Base-by-base conservation (phyloP, 2,113 vertebrate species). In the Tyrannus savana region DNA sequence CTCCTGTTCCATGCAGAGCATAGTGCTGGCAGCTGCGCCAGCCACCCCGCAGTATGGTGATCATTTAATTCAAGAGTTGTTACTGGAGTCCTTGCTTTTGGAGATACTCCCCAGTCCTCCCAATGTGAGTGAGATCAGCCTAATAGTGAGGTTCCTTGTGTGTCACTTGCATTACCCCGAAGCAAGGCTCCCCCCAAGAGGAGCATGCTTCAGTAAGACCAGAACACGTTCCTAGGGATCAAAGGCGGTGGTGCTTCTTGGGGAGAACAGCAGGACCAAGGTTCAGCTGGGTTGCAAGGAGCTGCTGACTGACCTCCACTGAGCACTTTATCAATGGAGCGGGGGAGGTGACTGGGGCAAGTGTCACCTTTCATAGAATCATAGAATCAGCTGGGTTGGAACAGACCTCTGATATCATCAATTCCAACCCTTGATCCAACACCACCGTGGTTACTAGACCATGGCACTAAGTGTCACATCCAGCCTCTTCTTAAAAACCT, bases 1-100 rank as follows among this genome's bases (percentile, higher is more conserved):
- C 46, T 37, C 14, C n/a, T 6, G 24, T 25, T 79, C 12, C 49
- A 11, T 16, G 5, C 0, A 0, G 12, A 74, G 23, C 2, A 3
- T 1, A 22, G 25, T n/a, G 33, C 15, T 14, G 42, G 37, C 64
- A 63, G 37, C 25, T 14, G 2, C 0, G 0, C 10, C 58, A 24
- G 35, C 28, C 69, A 67, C 67, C 77, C 7, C 33, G 55, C 55
- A 80, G 18, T 19, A 28, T 2, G 2, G 2, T 3, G 9, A 58
- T 27, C 12, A 15, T 3, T 30, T 27, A 39, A 76, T 59, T 53
- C 44, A n/a, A 3, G 14, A 10, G 24, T 6, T 76, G 55, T 14
- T 19, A 49, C 21, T 8, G 12, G 9, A 71, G 14, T 19, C 23
- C 11, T 71, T 23, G 60, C 22, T 56, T 37, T 33, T 9, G 46